A percentile compares a stretch with the other conserved stretches of the same genome.
Conservation (phyloP, 1,140 invertebrate species). For the Ceratina japonica region DNA sequence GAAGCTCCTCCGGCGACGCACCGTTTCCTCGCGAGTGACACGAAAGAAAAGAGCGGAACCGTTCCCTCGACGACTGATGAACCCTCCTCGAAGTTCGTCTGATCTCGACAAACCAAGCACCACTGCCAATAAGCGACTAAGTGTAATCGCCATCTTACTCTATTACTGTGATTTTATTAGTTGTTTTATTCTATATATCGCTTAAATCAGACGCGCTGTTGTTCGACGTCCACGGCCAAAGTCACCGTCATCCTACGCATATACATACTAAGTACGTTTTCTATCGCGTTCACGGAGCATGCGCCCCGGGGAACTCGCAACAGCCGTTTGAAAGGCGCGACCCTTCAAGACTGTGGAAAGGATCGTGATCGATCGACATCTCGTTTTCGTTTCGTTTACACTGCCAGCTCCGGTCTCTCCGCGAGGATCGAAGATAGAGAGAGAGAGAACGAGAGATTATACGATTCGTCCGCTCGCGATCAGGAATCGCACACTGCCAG, state of each 20-base stretch:
- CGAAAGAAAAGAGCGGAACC: neutral
- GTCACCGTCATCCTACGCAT: conserved; percentile 35
- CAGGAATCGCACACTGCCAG: conserved; percentile 28
- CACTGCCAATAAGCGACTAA: conserved; percentile 48
- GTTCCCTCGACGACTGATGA: neutral
- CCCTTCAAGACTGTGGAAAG: conserved; percentile 17
- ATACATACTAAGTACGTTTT: neutral
- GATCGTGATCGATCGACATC: conserved; percentile 13
- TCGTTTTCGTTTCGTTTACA: conserved; percentile 13
- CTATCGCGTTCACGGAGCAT: conserved; percentile 6
- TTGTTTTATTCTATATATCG: neutral
- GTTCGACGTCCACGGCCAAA: conserved; percentile 48
- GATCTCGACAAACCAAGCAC: conserved; percentile 46
- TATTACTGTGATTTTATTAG: conserved; percentile 40
- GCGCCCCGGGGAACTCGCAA: conserved; percentile 21
- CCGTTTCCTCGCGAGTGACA: neutral
- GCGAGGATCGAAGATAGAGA: neutral
- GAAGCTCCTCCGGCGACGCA: too few species aligned
- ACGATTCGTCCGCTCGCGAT: conserved; percentile 6
- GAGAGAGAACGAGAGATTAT: conserved; percentile 5
- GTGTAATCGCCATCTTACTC: neutral
- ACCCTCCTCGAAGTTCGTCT: neutral
- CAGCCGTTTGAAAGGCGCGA: conserved; percentile 28
- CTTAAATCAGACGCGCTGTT: neutral
- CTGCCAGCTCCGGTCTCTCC: conserved; percentile 18